Conservation (phyloP, 1,140 invertebrate species). For the Cryptotermes secundus region DNA sequence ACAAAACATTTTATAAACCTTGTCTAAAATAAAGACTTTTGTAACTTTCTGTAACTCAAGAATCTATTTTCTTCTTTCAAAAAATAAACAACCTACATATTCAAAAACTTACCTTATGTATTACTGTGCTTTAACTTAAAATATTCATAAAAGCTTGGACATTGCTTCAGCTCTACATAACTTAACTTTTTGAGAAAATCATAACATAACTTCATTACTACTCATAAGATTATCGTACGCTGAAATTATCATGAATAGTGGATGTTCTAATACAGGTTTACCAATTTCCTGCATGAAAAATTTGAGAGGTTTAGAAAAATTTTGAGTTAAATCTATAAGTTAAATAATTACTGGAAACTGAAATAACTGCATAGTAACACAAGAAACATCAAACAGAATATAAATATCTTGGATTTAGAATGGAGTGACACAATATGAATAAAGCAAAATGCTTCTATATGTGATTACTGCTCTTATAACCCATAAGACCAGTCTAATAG, state of each 20-base stretch:
- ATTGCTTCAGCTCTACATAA: not conserved
- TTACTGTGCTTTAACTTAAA: slow-evolving; percentile 3
- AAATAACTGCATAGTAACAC: no score
- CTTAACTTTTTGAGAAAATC: not conserved
- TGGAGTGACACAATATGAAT: no score
- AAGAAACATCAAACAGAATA: no score
- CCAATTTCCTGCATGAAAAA: not conserved
- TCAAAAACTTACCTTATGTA: not conserved
- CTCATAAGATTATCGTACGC: not conserved
- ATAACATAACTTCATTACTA: not conserved
- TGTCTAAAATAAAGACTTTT: slow-evolving; percentile 4
- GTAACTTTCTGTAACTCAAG: not conserved
- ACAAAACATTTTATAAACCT: not conserved
- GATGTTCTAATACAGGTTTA: not conserved
- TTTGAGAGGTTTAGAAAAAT: no score
- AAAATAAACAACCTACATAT: not conserved
- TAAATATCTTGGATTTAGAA: no score
- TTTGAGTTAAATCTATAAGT: no score
- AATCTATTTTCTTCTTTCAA: not conserved
- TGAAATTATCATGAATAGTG: not conserved
- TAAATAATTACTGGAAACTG: no score
- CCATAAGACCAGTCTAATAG: no score
- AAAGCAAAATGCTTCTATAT: no score
- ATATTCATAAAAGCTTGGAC: not conserved
- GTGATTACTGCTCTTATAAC: no score